Evolutionary conservation across 2,888 invertebrate species (phyloP).

Genomic region (Brenthis daphne): DNA sequence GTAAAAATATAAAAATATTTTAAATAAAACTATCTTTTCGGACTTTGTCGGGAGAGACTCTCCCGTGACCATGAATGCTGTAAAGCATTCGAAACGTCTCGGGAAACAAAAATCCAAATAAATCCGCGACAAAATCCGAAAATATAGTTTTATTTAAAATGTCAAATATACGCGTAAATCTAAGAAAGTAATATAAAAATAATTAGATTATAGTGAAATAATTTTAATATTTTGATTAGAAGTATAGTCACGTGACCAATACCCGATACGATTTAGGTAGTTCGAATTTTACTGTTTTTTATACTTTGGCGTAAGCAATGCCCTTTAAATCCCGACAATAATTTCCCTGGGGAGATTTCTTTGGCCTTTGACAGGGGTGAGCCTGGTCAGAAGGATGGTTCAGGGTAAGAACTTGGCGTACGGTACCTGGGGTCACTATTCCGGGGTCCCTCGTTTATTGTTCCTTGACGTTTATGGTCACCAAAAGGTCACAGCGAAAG

Average conservation of each 20-base stretch:
- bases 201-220: conserved; percentile 10
- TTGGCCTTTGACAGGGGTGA: conserved; percentile 78
- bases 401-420: conserved; percentile 67
- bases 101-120: background rate
- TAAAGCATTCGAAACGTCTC: background rate
- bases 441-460: conserved; percentile 64
- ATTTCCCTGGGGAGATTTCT: conserved; percentile 76
- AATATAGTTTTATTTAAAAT: no score
- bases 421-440: conserved; percentile 72
- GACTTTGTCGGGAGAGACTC: no score
- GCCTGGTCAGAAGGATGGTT: conserved; percentile 72
- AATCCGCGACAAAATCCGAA: no score
- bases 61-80: no score
- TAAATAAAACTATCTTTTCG: no score
- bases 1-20: background rate
- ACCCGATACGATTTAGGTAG: conserved; percentile 62
- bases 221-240: conserved; percentile 29
- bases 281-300: conserved; percentile 74
- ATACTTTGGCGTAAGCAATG: conserved; percentile 74
- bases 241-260: conserved; percentile 64
- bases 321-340: conserved; percentile 83
- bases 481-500: conserved; percentile 72
- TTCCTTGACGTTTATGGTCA: conserved; percentile 80
- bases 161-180: no score
- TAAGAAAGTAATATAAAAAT: no score